Evolutionary conservation across 2,113 vertebrate genomes (phyloP).

Genomic region (Maccullochella peelii): DNA sequence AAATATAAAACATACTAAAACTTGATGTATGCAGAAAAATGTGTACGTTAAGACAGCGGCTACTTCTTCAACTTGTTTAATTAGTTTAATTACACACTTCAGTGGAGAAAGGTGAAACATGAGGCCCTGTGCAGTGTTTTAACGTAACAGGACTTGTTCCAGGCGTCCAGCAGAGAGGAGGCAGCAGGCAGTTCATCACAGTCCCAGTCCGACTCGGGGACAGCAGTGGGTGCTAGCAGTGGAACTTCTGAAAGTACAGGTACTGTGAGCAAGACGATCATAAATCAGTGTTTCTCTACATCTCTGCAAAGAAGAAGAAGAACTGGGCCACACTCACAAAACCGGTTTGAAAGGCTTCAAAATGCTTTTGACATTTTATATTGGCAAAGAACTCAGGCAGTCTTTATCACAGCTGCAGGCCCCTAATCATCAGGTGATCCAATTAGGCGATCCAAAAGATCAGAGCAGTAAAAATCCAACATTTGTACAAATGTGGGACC

Average conservation of each 20-base stretch:
- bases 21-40: not conserved
- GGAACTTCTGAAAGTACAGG: slow-evolving; percentile 56
- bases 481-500: not conserved
- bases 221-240: slow-evolving; percentile 15
- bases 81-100: slow-evolving; percentile 22
- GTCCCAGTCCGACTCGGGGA: slow-evolving; percentile 62
- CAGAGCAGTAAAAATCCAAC: not conserved
- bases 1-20: not conserved
- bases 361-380: not conserved
- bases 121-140: not conserved
- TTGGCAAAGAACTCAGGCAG: not conserved
- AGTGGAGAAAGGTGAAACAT: slow-evolving; percentile 7
- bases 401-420: not conserved
- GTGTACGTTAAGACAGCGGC: not conserved
- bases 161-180: slow-evolving; percentile 69
- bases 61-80: not conserved
- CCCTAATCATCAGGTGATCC: not conserved
- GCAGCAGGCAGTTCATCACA: slow-evolving; percentile 56
- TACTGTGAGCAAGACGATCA: slow-evolving; percentile 11
- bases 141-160: slow-evolving; percentile 1
- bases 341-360: not conserved
- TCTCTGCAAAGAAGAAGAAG: not conserved
- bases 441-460: not conserved
- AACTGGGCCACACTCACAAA: not conserved
- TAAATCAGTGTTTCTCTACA: not conserved